phyloP scores from a whole-genome alignment of 2,113 vertebrate species.

The Muntiacus reevesi region DNA sequence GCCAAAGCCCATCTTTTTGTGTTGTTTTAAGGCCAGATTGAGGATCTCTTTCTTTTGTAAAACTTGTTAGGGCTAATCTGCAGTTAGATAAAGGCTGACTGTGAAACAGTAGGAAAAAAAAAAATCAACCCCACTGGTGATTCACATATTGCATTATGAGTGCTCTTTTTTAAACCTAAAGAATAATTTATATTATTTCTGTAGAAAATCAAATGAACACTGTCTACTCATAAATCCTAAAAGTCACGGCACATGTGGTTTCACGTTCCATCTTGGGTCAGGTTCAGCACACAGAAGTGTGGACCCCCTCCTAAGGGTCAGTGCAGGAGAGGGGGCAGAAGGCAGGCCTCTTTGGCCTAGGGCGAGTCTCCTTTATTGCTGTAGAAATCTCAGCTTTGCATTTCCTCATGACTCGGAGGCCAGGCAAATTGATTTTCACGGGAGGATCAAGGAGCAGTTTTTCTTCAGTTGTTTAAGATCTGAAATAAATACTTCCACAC shows the following conservation, averaged over 20 bases:
- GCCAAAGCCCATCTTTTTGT: background rate
- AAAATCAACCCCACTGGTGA: conserved; percentile 82
- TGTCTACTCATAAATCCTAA: conserved; percentile 71
- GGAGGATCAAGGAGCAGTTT: conserved; percentile 40
- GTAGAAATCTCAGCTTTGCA: conserved; percentile 62
- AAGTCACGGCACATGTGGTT: conserved; percentile 74
- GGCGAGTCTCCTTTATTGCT: conserved; percentile 79
- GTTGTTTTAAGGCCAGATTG: conserved; percentile 50
- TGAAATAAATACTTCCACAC: conserved; percentile 62
- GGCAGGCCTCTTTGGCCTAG: conserved; percentile 62
- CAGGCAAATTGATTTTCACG: background rate
- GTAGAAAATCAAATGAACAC: conserved; percentile 79
- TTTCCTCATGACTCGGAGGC: background rate
- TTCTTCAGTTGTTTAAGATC: conserved; percentile 27
- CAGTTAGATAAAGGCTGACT: conserved; percentile 82
- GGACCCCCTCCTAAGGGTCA: conserved; percentile 22
- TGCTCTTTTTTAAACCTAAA: conserved; percentile 74
- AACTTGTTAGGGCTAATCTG: conserved; percentile 57
- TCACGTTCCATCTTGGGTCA: conserved; percentile 65
- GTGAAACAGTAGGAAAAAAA: conserved; percentile 81
- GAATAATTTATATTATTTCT: conserved; percentile 80
- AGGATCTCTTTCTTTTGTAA: background rate
- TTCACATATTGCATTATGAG: conserved; percentile 85
- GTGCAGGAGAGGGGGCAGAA: conserved; percentile 70
- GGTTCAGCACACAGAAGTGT: background rate